A percentile compares a stretch with the other conserved stretches of the same genome.
phyloP scores from a whole-genome alignment of 2,888 invertebrate species.

The Thelaira solivaga region DNA sequence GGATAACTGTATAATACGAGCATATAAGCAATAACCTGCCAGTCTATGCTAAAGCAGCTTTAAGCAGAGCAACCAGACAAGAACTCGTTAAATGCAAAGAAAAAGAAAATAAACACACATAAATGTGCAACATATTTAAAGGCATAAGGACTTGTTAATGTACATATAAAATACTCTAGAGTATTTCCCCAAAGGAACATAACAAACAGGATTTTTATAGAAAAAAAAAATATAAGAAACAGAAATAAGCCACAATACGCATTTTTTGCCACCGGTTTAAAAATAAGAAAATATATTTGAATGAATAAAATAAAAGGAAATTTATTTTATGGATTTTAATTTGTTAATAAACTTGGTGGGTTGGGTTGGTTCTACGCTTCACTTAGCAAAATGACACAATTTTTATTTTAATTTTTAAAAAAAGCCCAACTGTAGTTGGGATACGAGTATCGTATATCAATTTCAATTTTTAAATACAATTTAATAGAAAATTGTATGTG shows the following conservation, averaged over 20 bases:
- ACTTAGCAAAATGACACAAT: slow-evolving; percentile 39
- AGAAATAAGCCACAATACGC: neutral
- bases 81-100: neutral
- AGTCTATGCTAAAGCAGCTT: neutral
- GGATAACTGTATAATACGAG: slow-evolving; percentile 30
- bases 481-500: neutral
- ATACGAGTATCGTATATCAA: slow-evolving; percentile 22
- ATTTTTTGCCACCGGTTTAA: slow-evolving; percentile 11
- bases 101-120: slow-evolving; percentile 24
- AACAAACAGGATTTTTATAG: neutral
- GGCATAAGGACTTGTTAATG: slow-evolving; percentile 33
- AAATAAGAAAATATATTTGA: neutral
- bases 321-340: slow-evolving; percentile 35
- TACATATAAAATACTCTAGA: slow-evolving; percentile 33
- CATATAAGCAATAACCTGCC: slow-evolving; percentile 16
- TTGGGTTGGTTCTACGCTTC: too few relatives aligned
- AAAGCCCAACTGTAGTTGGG: too few relatives aligned
- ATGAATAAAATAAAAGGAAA: slow-evolving; percentile 16
- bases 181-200: neutral
- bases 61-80: slow-evolving; percentile 9
- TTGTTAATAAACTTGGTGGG: slow-evolving; percentile 27
- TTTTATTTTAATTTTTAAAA: too few relatives aligned
- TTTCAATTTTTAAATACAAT: slow-evolving; percentile 32
- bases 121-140: slow-evolving; percentile 49
- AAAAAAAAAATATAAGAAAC: neutral